Evolutionary conservation across 2,113 vertebrate genomes (phyloP), one percentile per base, ranked within the genome.

Genomic region (Dryoscopus gambensis): DNA sequence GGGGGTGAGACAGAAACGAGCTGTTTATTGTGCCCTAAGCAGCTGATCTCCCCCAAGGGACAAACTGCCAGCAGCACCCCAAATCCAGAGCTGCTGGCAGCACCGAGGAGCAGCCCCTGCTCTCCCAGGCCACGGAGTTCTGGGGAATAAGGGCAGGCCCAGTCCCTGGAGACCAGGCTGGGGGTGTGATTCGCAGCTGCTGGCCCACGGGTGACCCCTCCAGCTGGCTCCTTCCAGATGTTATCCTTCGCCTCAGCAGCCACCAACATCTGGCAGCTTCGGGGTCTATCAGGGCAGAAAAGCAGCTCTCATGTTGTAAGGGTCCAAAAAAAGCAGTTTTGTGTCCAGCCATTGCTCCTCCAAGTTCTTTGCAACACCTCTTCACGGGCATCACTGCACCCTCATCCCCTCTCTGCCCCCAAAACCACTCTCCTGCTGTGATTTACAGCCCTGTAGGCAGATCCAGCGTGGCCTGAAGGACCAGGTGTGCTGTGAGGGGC

Each of bases 371-470:
- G 20, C n/a, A n/a, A 7, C 11, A 55, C 23, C 13, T 57, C 75
- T 60, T 28, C 42, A 59, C 0, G 2, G 11, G 15, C 8, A 1
- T 1, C 17, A 15, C 7, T 25, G 11, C 20, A 44, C 19, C 24
- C 60, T 69, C 13, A 3, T 2, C 16, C 47, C 23, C 28, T 5
- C 39, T 33, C 24, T 3, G 5, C 3, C 60, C 40, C 31, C 13
- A 64, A 11, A 40, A 12, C 23, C 30, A 6, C 33, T 40, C 3
- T 49, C 35, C 44, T 21, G 42, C 83, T 57, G 75, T 24, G 56
- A 67, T 35, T 76, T 8, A 28, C 49, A 64, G 5, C 55, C 35
- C 42, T 7, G 6, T 0, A 0, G 37, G 5, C 4, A 46, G 33
- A 8, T 30, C 28, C 71, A 19, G 10, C 56, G 64, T 2, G 37